Evolutionary conservation across 2,113 vertebrate genomes (phyloP).

Genomic region (Pachyramphus minor): DNA sequence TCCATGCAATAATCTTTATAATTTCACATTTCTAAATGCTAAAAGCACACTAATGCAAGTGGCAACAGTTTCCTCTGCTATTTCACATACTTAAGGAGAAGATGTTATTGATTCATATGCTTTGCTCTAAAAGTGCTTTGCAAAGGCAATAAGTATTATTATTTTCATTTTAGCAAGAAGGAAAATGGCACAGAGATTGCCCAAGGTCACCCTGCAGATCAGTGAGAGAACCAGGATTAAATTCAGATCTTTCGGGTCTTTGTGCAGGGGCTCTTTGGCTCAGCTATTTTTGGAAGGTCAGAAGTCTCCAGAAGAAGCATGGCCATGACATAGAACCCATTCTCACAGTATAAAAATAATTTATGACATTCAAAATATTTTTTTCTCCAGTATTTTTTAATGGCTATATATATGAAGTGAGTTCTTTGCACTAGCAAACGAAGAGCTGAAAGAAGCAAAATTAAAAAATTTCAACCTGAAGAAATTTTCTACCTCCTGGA

Average conservation of each 20-base stretch:
- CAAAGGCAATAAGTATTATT: not conserved
- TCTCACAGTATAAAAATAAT: not conserved
- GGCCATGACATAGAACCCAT: not conserved
- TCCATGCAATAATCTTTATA: slow-evolving; percentile 26
- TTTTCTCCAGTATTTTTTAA: not conserved
- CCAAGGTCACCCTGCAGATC: slow-evolving; percentile 9
- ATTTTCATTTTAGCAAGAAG: slow-evolving; percentile 43
- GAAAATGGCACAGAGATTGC: slow-evolving; percentile 5
- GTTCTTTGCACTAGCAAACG: not conserved
- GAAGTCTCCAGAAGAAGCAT: not conserved
- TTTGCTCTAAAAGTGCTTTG: slow-evolving; percentile 32
- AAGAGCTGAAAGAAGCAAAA: not conserved
- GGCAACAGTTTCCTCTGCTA: slow-evolving; percentile 37
- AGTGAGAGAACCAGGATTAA: slow-evolving; percentile 13
- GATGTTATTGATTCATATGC: not conserved
- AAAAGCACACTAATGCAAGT: slow-evolving; percentile 21
- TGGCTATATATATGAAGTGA: not conserved
- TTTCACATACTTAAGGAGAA: slow-evolving; percentile 42
- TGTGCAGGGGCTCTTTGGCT: not conserved
- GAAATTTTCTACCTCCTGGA: slow-evolving; percentile 71
- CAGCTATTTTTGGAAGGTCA: slow-evolving; percentile 11
- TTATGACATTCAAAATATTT: not conserved
- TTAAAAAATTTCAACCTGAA: not conserved
- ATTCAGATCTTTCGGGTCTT: not conserved
- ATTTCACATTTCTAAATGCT: slow-evolving; percentile 45